Conservation (phyloP, 1,140 invertebrate species). For the Pinna nobilis region DNA sequence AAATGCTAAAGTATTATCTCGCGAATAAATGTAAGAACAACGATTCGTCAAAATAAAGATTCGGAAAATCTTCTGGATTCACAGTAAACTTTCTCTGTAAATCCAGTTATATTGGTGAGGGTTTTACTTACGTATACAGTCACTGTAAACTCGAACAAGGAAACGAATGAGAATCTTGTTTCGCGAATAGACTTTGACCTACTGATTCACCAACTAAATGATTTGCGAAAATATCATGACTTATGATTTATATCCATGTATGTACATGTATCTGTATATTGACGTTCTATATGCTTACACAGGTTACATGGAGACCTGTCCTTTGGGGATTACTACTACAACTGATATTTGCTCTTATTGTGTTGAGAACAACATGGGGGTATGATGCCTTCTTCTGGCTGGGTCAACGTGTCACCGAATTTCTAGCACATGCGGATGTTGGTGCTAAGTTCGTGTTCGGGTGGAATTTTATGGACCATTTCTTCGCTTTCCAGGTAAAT, state of each 20-base stretch:
- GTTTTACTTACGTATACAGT: too few relatives aligned
- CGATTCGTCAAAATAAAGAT: too few relatives aligned
- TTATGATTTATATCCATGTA: neutral
- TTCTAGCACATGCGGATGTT: slow-evolving; percentile 84
- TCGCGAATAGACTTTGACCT: too few relatives aligned
- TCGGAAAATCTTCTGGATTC: too few relatives aligned
- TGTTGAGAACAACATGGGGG: slow-evolving; percentile 88
- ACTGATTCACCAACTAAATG: too few relatives aligned
- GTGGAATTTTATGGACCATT: slow-evolving; percentile 48
- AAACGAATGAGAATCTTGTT: too few relatives aligned
- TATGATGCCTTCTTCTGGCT: slow-evolving; percentile 85
- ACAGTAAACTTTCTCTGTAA: too few relatives aligned
- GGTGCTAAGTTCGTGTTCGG: slow-evolving; percentile 92
- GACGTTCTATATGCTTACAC: neutral
- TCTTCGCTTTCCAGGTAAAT: slow-evolving; percentile 62
- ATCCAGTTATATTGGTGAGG: too few relatives aligned
- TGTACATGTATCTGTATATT: too few relatives aligned
- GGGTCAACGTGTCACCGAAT: slow-evolving; percentile 81
- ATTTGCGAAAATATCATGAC: neutral
- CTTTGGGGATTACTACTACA: slow-evolving; percentile 86
- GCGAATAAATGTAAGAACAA: too few relatives aligned
- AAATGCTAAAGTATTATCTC: too few relatives aligned
- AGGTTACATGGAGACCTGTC: slow-evolving; percentile 64
- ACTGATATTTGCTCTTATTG: slow-evolving; percentile 88
- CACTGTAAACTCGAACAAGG: too few relatives aligned